Base-by-base conservation (phyloP, 2,797 vertebrate species). In the Neosalanx taihuensis region DNA sequence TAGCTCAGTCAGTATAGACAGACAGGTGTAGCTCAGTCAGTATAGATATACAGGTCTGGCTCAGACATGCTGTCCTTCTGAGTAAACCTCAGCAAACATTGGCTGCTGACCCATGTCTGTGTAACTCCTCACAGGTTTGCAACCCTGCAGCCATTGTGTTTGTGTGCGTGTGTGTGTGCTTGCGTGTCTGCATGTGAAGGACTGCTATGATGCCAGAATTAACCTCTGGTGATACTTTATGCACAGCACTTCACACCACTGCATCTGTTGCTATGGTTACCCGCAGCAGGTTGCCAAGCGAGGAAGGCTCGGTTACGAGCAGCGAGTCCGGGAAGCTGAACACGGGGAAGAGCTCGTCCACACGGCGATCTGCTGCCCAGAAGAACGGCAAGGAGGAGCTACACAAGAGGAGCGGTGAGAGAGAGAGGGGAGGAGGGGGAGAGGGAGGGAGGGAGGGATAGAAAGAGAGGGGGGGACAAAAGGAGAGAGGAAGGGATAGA, bases 211-310 rank as follows among this genome's bases (percentile, higher is more conserved):
- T 41, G 33, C 12, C 33, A 31, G 56, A 20, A 58, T 58, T 66
- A 57, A 66, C 67, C 33, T 59, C n/a, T 72, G 61, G 69, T 77
- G 62, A 71, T 83, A 69, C 57, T 46, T 37, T 75, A 72, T 78
- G 73, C 29, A 68, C 51, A 68, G 31, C 74, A 5, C 74, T 81
- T 66, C 9, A 62, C 67, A 53, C 72, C 68, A 62, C 64, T 51
- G 18, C 31, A 56, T 89, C 90, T 96, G 96, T 98, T 97, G 93
- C 95, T 92, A 95, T 98, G 96, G 94, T 93, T 93, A 94, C 95
- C 89, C 90, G 70, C 93, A 97, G 97, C 88, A 93, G 82, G 91
- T 95, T 96, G 89, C 95, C 95, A 76, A 99, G 97, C 71, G 97
- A 98, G 84, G 94, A 92, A 0, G 95, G 96, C 87, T 99, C 97